Percentiles rank a stretch among this genome's conserved stretches.
Evolutionary conservation across 2,113 vertebrate genomes (phyloP).

Genomic region (Cavia aperea): DNA sequence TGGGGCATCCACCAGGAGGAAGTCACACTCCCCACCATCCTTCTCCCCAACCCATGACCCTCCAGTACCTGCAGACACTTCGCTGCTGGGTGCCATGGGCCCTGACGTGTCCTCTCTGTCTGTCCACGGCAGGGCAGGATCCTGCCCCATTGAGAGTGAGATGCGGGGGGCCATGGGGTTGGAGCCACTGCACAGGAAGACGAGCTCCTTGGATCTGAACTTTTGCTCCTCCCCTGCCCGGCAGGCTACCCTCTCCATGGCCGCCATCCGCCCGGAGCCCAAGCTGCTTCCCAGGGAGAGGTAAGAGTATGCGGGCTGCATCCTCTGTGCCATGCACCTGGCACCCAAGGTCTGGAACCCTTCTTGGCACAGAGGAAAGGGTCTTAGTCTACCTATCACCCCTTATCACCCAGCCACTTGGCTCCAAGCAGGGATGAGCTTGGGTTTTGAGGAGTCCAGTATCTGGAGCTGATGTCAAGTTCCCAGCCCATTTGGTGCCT

Average conservation of each 20-base stretch:
- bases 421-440: neutral
- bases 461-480: too few relatives aligned
- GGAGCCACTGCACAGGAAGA: slow-evolving; percentile 96
- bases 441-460: neutral
- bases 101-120: slow-evolving; percentile 79
- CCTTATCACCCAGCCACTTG: neutral
- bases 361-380: neutral
- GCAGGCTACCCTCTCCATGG: slow-evolving; percentile 82
- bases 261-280: slow-evolving; percentile 88
- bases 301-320: slow-evolving; percentile 65
- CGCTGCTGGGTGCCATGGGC: slow-evolving; percentile 80
- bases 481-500: neutral
- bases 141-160: slow-evolving; percentile 95
- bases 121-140: slow-evolving; percentile 87
- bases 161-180: slow-evolving; percentile 93
- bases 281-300: slow-evolving; percentile 94
- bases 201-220: slow-evolving; percentile 95
- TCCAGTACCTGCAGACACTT: slow-evolving; percentile 72
- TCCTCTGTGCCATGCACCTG: too few relatives aligned
- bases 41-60: slow-evolving; percentile 89
- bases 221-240: slow-evolving; percentile 90
- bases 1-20: slow-evolving; percentile 94
- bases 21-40: slow-evolving; percentile 90
- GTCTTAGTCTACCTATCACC: neutral
- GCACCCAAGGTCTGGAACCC: neutral